Conservation (phyloP, 1,140 invertebrate genomes). For the Lethrus apterus region DNA sequence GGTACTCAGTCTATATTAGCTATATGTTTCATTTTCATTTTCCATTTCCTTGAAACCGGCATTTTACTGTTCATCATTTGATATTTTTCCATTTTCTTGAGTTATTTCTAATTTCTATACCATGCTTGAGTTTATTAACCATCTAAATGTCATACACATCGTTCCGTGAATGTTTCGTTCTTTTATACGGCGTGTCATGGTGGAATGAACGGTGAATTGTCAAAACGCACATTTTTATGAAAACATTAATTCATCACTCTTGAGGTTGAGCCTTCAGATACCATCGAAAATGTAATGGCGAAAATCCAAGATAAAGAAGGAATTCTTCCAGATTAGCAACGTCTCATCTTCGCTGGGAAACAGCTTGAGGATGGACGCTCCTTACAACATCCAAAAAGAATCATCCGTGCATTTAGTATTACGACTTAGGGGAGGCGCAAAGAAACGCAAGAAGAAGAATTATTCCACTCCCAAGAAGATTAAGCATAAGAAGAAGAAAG, state of each 20-base stretch:
- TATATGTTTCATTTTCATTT: no score
- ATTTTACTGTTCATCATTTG: no score
- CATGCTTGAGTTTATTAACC: no score
- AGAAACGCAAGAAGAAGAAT: constrained; percentile 99
- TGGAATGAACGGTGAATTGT: constrained; percentile 31
- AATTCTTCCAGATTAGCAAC: constrained; percentile 83
- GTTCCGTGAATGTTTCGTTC: no score
- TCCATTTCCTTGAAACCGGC: no score
- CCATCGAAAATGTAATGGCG: constrained; percentile 91
- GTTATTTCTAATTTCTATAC: no score
- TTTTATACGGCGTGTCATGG: constrained; percentile 34
- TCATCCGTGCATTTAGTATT: constrained; percentile 88
- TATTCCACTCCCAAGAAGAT: constrained; percentile 99
- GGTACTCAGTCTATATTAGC: no score
- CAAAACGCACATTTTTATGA: constrained; percentile 91
- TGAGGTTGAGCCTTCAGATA: constrained; percentile 86
- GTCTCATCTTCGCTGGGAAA: constrained; percentile 87
- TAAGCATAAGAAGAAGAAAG: constrained; percentile 99
- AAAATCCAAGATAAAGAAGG: constrained; percentile 90
- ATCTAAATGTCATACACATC: no score
- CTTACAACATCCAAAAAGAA: constrained; percentile 90
- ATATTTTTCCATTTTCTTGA: no score
- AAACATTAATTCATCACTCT: constrained; percentile 88
- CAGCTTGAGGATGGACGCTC: constrained; percentile 92
- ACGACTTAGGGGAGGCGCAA: constrained; percentile 90